Base-by-base conservation (phyloP, 2,888 invertebrate species). In the Stratiomys singularior region DNA sequence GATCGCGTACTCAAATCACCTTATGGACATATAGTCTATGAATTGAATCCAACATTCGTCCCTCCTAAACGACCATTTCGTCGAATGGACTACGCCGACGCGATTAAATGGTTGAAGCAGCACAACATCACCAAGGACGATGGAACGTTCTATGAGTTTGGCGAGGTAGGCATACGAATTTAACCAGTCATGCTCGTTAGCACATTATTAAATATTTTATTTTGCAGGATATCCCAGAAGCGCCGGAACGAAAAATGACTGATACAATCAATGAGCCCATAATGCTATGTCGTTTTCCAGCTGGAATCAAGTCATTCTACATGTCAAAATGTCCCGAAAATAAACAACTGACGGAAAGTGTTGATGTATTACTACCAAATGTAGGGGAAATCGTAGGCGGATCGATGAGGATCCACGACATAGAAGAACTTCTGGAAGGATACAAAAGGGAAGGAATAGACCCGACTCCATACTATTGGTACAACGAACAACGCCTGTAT, bases 351-450 rank as follows among this genome's bases (percentile, higher is more conserved):
- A 99, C 99, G 0, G 99, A 99, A 88, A 98, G 98, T 47, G 99
- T 99, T 5, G 99, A 99, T 86, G 93, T 99, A 18, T 89, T 99
- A 77, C 90, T 99, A 89, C 99, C 99, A 0, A 96, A 96, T 83
- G 99, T 99, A 5, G 99, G 99, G 0, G 99, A 99, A 89, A 98
- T 99, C 83, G 94, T 99, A 9, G 99, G 99, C 15, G 99, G 98
- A 0, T 99, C 98, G 0, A 99, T 99, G 99, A 98, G 99, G 94
- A 97, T 95, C 81, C 93, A 92, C 91, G 91, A 99, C 84, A 88
- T 91, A 80, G 93, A 96, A 0, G 96, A 98, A 84, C 80, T 84
- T 9, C 76, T 86, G 60, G 72, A 88, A 88, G 91, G 90, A 0
- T 99, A 97, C 88, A 91, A 92, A 82, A 90, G 93, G 63, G 97